Evolutionary conservation across 1,140 invertebrate genomes (phyloP).

Genomic region (Trichonephila clavipes): DNA sequence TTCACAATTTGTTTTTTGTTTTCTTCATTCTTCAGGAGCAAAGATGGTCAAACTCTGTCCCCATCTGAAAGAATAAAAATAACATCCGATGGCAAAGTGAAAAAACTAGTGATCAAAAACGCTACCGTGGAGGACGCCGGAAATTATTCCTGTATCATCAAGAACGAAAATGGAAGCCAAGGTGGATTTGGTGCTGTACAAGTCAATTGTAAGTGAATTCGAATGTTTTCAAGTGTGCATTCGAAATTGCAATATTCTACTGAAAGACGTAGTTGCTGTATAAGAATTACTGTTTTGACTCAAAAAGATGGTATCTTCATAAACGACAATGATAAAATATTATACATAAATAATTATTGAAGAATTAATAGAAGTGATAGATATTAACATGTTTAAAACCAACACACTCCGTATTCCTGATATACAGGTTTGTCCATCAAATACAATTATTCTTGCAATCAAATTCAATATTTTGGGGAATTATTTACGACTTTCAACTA

Average conservation of each 20-base stretch:
- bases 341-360: too few species aligned
- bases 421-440: too few species aligned
- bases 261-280: too few species aligned
- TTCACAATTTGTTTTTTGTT: neutral
- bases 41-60: constrained; percentile 89
- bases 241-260: neutral
- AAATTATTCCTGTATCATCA: constrained; percentile 93
- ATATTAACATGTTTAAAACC: too few species aligned
- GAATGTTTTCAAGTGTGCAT: neutral
- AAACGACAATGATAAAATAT: neutral
- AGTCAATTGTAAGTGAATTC: constrained; percentile 58
- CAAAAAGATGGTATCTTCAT: neutral
- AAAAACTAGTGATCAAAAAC: constrained; percentile 90
- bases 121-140: constrained; percentile 92
- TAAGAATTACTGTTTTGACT: neutral
- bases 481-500: too few species aligned
- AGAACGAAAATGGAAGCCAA: constrained; percentile 85
- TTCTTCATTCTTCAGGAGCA: constrained; percentile 79
- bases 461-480: too few species aligned
- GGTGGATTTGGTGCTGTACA: constrained; percentile 79
- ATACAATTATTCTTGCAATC: too few species aligned
- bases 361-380: too few species aligned
- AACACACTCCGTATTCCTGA: too few species aligned
- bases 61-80: constrained; percentile 87
- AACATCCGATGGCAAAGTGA: constrained; percentile 85